Percentiles rank a stretch among this genome's conserved stretches.
phyloP scores from a whole-genome alignment of 2,113 vertebrate genomes.

The Tychaedon coryphoeus region DNA sequence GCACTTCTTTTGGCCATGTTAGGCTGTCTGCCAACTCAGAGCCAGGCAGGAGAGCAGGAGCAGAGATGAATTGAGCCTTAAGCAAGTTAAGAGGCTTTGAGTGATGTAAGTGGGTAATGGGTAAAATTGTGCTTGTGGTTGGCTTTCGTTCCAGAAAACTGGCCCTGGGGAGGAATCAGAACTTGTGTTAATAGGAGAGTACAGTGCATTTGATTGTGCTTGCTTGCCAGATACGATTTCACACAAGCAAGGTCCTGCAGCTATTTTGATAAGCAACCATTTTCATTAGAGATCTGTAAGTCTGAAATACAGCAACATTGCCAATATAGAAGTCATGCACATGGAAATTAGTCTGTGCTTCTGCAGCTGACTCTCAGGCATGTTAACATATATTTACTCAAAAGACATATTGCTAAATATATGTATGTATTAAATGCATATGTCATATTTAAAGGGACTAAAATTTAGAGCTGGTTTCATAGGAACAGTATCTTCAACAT shows the following conservation, averaged over 20 bases:
- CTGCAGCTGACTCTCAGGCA: fast-evolving
- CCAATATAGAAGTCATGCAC: background rate
- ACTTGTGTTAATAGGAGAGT: background rate
- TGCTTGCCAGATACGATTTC: background rate
- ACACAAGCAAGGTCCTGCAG: background rate
- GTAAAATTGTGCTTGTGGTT: background rate
- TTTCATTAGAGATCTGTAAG: background rate
- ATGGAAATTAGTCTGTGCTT: background rate
- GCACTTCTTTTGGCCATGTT: background rate
- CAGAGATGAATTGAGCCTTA: background rate
- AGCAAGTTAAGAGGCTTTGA: background rate
- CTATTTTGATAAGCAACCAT: background rate
- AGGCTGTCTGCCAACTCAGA: background rate
- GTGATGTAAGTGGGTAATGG: background rate
- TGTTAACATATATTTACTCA: background rate
- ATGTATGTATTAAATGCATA: background rate
- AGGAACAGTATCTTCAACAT: background rate
- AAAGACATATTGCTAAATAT: background rate
- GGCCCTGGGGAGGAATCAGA: background rate
- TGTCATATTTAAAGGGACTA: background rate
- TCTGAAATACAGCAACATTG: background rate
- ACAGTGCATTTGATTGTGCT: background rate
- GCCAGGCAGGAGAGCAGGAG: background rate
- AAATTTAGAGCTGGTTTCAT: background rate
- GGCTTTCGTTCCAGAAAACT: background rate